These are phyloP conservation scores for Catostomus latipinnis DNA, from an alignment of 2,797 vertebrate genomes.

Conservation along the genomic window DNA sequence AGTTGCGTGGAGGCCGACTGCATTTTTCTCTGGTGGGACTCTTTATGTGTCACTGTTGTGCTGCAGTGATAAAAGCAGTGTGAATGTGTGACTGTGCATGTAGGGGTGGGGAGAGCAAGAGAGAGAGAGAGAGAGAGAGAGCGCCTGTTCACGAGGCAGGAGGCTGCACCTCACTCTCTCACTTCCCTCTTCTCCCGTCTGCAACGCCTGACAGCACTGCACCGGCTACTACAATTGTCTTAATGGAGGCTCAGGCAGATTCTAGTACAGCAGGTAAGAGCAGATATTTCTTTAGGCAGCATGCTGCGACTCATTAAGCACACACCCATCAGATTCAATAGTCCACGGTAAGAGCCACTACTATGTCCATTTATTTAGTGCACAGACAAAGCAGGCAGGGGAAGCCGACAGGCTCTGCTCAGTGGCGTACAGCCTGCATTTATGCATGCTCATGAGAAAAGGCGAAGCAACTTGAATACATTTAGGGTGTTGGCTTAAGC, in stretches of 20 bases:
- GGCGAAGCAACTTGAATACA: background rate
- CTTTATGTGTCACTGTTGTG: slow-evolving; percentile 54
- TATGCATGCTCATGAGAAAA: slow-evolving; percentile 29
- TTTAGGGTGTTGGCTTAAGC: slow-evolving; percentile 12
- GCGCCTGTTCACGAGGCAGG: slow-evolving; percentile 33
- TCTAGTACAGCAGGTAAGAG: slow-evolving; percentile 61
- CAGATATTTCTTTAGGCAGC: slow-evolving; percentile 42
- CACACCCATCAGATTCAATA: slow-evolving; percentile 15
- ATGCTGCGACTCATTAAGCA: slow-evolving; percentile 16
- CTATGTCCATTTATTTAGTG: background rate
- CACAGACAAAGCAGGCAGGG: slow-evolving; percentile 34
- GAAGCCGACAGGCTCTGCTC: slow-evolving; percentile 33
- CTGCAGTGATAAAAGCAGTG: slow-evolving; percentile 54
- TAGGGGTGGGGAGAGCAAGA: slow-evolving; percentile 26
- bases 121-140: slow-evolving; percentile 25
- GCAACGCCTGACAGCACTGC: slow-evolving; percentile 58
- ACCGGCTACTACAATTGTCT: slow-evolving; percentile 56
- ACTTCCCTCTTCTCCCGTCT: slow-evolving; percentile 44
- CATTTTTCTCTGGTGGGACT: slow-evolving; percentile 41
- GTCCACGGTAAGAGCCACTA: slow-evolving; percentile 19
- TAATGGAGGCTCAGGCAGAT: slow-evolving; percentile 63
- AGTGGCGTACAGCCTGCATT: slow-evolving; percentile 36
- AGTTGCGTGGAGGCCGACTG: slow-evolving; percentile 32
- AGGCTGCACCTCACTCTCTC: slow-evolving; percentile 22
- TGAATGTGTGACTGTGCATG: slow-evolving; percentile 53